A percentile compares a stretch with the other conserved stretches of the same genome.
These are phyloP conservation scores for Dermatemys mawii DNA, from an alignment of 2,113 vertebrate species.

Conservation along the genomic window DNA sequence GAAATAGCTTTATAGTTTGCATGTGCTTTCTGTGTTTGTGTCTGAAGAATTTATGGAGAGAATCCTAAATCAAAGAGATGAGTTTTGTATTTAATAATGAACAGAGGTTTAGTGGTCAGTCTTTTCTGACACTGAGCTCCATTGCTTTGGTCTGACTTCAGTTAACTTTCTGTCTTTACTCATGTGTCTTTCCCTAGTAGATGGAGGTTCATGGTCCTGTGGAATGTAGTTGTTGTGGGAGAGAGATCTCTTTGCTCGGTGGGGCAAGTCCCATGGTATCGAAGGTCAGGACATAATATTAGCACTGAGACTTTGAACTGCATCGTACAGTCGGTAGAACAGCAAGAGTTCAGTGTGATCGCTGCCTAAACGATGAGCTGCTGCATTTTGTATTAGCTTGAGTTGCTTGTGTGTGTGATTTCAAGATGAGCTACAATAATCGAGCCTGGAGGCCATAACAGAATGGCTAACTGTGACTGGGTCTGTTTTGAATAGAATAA, in stretches of 20 bases:
- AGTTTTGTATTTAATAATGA: not conserved
- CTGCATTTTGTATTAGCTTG: not conserved
- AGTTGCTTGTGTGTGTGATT: not conserved
- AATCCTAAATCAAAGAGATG: not conserved
- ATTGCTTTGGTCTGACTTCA: not conserved
- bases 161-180: not conserved
- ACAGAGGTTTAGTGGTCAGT: not conserved
- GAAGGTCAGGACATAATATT: not conserved
- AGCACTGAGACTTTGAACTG: not conserved
- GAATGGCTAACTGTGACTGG: not conserved
- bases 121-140: not conserved
- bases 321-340: not conserved
- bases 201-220: not conserved
- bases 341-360: not conserved
- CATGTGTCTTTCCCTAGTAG: not conserved
- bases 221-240: not conserved
- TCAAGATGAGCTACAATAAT: not conserved
- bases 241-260: not conserved
- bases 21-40: too few relatives aligned
- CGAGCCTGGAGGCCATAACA: not conserved
- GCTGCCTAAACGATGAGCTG: not conserved
- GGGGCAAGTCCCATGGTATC: not conserved
- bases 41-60: not conserved
- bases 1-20: not conserved
- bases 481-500: not conserved